Percentiles rank a stretch among this genome's conserved stretches.
These are phyloP conservation scores for Ostrea edulis DNA, from an alignment of 1,140 invertebrate genomes.

Conservation along the genomic window DNA sequence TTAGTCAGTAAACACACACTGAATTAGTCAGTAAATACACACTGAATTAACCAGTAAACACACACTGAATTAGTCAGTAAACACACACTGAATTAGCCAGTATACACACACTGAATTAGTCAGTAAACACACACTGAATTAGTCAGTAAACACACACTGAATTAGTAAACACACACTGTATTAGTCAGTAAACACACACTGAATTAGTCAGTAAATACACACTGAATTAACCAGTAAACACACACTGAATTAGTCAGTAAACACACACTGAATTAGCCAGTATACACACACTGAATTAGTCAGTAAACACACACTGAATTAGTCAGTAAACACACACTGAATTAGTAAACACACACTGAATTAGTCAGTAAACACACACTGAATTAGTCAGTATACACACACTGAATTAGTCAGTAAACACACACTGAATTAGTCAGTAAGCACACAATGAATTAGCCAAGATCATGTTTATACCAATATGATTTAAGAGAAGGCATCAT, in stretches of 20 bases:
- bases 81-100: background rate
- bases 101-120: background rate
- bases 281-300: background rate
- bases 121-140: background rate
- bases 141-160: too few species aligned
- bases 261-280: background rate
- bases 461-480: too few species aligned
- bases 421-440: too few species aligned
- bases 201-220: constrained; percentile 59
- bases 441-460: too few species aligned
- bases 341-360: background rate
- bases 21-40: constrained; percentile 59
- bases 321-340: background rate
- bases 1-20: too few species aligned
- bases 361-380: background rate
- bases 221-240: background rate
- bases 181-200: too few species aligned
- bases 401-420: background rate
- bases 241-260: background rate
- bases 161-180: too few species aligned
- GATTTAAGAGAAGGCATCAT: too few species aligned
- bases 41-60: background rate
- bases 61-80: background rate
- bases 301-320: background rate
- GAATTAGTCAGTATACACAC: background rate